Evolutionary conservation across 2,888 invertebrate genomes (phyloP).

Genomic region (Tipula confusa): DNA sequence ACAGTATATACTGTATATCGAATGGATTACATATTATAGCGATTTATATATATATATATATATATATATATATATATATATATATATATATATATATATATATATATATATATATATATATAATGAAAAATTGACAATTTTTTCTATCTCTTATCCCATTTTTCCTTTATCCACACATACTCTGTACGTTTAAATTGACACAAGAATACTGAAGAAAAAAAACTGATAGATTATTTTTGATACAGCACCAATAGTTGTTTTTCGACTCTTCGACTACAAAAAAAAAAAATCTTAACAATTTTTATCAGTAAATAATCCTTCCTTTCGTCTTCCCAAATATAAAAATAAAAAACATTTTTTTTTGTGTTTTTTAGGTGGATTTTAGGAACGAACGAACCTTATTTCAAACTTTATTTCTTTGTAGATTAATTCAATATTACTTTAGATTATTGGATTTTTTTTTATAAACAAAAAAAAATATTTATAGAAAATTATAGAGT

Average conservation of each 20-base stretch:
- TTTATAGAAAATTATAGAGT: constrained; percentile 20
- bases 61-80: neutral
- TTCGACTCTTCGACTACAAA: neutral
- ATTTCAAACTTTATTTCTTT: neutral
- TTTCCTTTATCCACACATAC: neutral
- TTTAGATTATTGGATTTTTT: constrained; percentile 16
- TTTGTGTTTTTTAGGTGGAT: neutral
- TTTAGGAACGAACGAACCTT: neutral
- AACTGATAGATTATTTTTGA: neutral
- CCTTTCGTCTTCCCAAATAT: neutral
- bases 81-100: neutral
- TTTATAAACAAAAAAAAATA: neutral
- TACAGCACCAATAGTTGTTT: neutral
- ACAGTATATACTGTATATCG: neutral
- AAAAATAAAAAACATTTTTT: neutral
- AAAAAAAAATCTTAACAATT: neutral
- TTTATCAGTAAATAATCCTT: constrained; percentile 12
- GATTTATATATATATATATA: neutral
- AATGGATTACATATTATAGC: neutral
- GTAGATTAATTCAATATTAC: neutral
- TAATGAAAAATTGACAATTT: neutral
- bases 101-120: neutral
- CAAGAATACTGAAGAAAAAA: neutral
- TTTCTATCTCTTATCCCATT: neutral
- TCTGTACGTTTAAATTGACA: neutral